Percentiles rank a stretch among this genome's conserved stretches.
Evolutionary conservation across 2,888 invertebrate species (phyloP).

Genomic region (Drosophila stalkeri): DNA sequence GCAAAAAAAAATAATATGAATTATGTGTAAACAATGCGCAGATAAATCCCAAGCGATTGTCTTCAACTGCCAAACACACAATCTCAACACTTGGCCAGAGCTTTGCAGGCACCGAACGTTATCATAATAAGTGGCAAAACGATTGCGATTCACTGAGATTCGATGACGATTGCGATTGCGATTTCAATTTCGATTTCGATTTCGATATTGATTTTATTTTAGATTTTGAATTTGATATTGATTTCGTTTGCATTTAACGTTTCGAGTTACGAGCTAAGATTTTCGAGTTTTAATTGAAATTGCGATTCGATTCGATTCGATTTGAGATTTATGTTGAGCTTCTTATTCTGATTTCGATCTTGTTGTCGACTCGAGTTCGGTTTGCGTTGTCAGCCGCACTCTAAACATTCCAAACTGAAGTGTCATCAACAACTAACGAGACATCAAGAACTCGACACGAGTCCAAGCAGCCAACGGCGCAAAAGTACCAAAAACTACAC

Average conservation of each 20-base stretch:
- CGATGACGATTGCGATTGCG: neutral
- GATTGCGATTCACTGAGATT: slow-evolving; percentile 9
- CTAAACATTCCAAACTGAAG: slow-evolving; percentile 84
- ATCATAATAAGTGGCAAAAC: slow-evolving; percentile 14
- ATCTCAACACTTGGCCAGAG: slow-evolving; percentile 12
- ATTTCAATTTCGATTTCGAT: too few species aligned
- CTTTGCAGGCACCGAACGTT: slow-evolving; percentile 4
- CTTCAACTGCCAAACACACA: neutral
- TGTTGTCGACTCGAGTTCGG: slow-evolving; percentile 31
- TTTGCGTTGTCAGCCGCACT: slow-evolving; percentile 72
- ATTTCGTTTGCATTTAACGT: neutral
- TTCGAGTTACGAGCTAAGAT: slow-evolving; percentile 1
- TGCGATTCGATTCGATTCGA: neutral
- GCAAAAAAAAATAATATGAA: slow-evolving; percentile 22
- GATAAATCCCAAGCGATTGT: slow-evolving; percentile 6
- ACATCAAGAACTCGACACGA: slow-evolving; percentile 84
- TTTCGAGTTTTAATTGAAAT: too few species aligned
- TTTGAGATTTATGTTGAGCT: neutral
- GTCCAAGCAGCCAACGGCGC: slow-evolving; percentile 81
- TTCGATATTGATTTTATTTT: too few species aligned
- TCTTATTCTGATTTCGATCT: slow-evolving; percentile 23
- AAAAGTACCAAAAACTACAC: slow-evolving; percentile 74
- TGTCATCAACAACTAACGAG: slow-evolving; percentile 85
- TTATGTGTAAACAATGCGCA: neutral
- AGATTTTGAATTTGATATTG: neutral